Percentiles rank a stretch among this genome's conserved stretches.
Evolutionary conservation across 2,888 invertebrate genomes (phyloP).

Genomic region (Lepidocyrtoides sp.): DNA sequence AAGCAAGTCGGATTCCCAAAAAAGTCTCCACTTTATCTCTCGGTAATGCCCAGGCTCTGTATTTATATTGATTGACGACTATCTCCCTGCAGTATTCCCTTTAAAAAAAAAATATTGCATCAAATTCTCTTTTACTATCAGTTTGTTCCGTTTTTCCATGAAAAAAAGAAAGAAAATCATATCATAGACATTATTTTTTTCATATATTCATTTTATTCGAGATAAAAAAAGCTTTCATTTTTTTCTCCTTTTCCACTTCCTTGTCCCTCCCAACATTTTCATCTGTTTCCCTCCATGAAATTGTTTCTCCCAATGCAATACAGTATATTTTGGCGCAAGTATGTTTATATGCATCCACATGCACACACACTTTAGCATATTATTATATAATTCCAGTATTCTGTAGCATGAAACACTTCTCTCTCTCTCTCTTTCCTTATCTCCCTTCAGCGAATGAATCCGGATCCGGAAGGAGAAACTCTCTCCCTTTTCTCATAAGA

Average conservation of each 20-base stretch:
- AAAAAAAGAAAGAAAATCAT: conserved; percentile 18
- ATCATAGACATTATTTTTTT: conserved; percentile 15
- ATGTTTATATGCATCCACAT: conserved; percentile 5
- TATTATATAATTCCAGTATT: background rate
- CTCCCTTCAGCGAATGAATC: conserved; percentile 61
- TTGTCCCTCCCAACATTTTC: conserved; percentile 40
- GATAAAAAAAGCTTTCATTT: conserved; percentile 44
- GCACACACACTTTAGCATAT: too few relatives aligned
- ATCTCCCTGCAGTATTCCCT: background rate
- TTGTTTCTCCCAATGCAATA: background rate
- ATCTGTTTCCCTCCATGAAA: conserved; percentile 37
- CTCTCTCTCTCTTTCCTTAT: conserved; percentile 2
- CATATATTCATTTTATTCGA: conserved; percentile 4
- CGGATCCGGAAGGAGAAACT: conserved; percentile 71
- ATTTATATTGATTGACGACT: conserved; percentile 48
- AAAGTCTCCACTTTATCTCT: conserved; percentile 32
- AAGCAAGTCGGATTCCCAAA: conserved; percentile 47
- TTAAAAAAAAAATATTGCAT: background rate
- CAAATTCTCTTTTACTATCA: conserved; percentile 3
- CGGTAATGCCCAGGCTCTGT: background rate
- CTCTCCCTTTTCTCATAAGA: conserved; percentile 21
- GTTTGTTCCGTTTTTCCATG: background rate
- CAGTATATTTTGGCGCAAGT: background rate
- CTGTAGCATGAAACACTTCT: conserved; percentile 25
- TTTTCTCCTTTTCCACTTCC: conserved; percentile 35